Evolutionary conservation across 2,797 vertebrate species (phyloP), one percentile per base, ranked within the genome.

Genomic region (Paratrypauchen microcephalus): DNA sequence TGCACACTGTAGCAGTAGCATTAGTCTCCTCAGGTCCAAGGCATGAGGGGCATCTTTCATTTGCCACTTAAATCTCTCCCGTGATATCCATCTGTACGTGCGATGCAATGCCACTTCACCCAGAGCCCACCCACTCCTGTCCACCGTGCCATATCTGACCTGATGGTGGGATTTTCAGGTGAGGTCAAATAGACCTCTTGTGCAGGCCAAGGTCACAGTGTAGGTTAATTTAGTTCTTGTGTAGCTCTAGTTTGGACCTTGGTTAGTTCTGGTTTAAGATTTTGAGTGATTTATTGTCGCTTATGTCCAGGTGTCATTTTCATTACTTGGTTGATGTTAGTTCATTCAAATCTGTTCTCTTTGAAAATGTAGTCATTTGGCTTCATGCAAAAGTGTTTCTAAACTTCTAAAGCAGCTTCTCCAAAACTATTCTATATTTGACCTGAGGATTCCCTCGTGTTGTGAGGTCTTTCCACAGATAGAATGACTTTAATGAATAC

Each of bases 11-110:
- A 4, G 63, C 72, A 70, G 81, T 70, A 24, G 65, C 59, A 69
- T 69, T 24, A 32, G 50, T 65, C 79, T 54, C 48, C 86, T 89
- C 87, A 83, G 5, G 0, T 84, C 88, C 74, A 73, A 92, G 90
- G 94, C 93, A 96, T 94, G 94, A 91, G 89, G 91, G 81, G 92
- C 94, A 95, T 95, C 94, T 93, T 94, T 95, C 86, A 79, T 84
- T 79, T 89, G 87, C 80, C 63, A 69, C 86, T 91, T 92, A 92
- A 92, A 94, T 92, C 90, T 87, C 73, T 65, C 81, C 86, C 73
- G 68, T 68, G 80, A 77, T 86, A 83, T 89, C 93, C 89, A 92
- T 91, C 91, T 92, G 84, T 85, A 81, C 83, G 82, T 86, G 86
- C 85, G 87, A 72, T 89, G 81, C 74, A 69, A 72, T 74, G 62